Conservation (phyloP, 2,113 vertebrate species). For the Theristicus caerulescens region DNA sequence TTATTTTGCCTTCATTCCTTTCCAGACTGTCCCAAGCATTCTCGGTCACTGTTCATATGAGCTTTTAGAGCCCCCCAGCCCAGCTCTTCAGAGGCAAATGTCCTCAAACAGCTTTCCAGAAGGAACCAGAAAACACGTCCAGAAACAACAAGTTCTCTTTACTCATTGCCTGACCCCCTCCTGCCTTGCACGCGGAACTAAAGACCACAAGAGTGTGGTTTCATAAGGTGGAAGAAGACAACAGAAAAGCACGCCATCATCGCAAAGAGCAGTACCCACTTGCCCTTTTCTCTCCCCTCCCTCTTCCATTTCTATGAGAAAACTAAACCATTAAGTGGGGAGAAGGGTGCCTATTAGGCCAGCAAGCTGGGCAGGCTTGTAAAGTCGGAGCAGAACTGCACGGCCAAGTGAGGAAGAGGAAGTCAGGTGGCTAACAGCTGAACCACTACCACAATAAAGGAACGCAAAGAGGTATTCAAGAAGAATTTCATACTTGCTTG, state of each 20-base stretch:
- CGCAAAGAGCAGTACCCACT: not conserved
- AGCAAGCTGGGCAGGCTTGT: not conserved
- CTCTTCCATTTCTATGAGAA: not conserved
- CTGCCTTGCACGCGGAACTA: not conserved
- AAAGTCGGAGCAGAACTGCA: not conserved
- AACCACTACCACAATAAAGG: not conserved
- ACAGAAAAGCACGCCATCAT: not conserved
- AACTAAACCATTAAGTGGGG: not conserved
- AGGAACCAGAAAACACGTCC: not conserved
- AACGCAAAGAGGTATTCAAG: not conserved
- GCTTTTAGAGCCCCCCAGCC: not conserved
- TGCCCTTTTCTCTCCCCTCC: not conserved
- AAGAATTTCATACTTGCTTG: constrained; percentile 59
- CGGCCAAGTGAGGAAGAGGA: not conserved
- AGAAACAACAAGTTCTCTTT: not conserved
- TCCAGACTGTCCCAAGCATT: not conserved
- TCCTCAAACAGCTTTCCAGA: not conserved
- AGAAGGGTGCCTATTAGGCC: not conserved
- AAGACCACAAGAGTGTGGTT: not conserved
- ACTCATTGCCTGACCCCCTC: not conserved
- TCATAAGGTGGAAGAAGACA: not conserved
- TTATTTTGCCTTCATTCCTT: not conserved
- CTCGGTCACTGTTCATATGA: not conserved
- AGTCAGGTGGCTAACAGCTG: not conserved
- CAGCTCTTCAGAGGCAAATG: not conserved